phyloP scores from a whole-genome alignment of 1,140 invertebrate species.

The Triops cancriformis region DNA sequence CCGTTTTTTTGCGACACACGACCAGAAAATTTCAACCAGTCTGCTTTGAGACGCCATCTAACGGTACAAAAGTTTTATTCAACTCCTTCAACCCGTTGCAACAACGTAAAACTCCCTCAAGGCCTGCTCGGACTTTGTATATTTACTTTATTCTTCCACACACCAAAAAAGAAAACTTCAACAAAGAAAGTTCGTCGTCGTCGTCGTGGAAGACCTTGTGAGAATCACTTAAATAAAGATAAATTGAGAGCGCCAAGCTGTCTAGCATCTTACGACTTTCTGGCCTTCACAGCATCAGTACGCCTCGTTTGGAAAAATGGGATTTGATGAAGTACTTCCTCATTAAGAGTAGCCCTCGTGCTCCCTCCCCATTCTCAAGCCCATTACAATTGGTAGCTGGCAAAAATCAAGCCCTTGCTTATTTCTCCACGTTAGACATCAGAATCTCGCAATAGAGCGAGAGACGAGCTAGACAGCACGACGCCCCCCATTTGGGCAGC shows the following conservation, averaged over 20 bases:
- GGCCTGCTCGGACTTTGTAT: too few species aligned
- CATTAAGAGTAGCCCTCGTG: neutral
- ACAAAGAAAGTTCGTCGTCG: neutral
- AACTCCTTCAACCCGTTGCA: neutral
- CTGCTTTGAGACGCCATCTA: neutral
- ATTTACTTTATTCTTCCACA: too few species aligned
- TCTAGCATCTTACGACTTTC: neutral
- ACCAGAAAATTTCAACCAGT: neutral
- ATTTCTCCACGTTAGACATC: neutral
- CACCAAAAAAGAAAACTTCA: neutral
- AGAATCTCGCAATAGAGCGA: neutral
- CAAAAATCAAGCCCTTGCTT: neutral
- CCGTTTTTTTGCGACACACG: too few species aligned
- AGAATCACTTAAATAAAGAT: neutral
- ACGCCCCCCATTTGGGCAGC: conserved; percentile 8
- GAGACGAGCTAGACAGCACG: neutral
- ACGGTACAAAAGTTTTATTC: neutral
- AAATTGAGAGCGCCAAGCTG: conserved; percentile 5
- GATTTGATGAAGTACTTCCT: neutral
- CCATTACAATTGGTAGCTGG: neutral
- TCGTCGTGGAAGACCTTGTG: neutral
- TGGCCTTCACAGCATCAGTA: neutral
- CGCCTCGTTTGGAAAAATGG: neutral
- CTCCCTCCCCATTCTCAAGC: neutral
- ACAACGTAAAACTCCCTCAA: neutral